Base-by-base conservation (phyloP, 1,140 invertebrate genomes). In the Gonatopus flavifemur region DNA sequence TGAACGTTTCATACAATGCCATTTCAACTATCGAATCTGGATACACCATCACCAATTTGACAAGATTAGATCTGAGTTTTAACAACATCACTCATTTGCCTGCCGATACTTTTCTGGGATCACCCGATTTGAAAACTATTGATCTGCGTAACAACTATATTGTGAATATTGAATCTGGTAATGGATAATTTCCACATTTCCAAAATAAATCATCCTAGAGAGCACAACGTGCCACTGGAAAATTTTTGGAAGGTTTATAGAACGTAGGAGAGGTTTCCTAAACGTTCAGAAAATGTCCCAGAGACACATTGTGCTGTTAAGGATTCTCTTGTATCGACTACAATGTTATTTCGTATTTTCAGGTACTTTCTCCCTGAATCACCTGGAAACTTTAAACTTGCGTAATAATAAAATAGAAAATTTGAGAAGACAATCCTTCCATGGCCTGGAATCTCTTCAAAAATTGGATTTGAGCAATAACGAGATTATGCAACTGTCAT, bases 381-480 rank as follows among this genome's bases (percentile, higher is more conserved):
- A 82, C 44, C 74, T 93, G 50, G 89, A 93, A 72, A 84, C 86
- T 31, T 69, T 94, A 25, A 87, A 86, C 55, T 69, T 94, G 25
- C 81, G 86, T 42, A 82, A 88, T 60, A 94, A 94, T 66, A 83
- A 82, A 46, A 84, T 94, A 37, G 82, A 82, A 51, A 72, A 81
- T n/a, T 68, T 94, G 37, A 82, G 86, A 65, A 83, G 86, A 64
- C 83, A 88, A 69, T 86, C 89, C 10, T 91, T 92, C 64, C 81
- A 83, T 52, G 88, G 87, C 12, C 64, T 93, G 10, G 79, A 83
- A 32, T 84, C 82, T 30, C 70, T 95, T 7, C 90, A 93, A 70
- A 82, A 87, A 42, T 65, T 95, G 10, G 90, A 95, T 68, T 69
- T 95, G 1, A 89, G 87, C 37, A 82, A 84, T 55, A 95, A 95